Conservation (phyloP, 1,140 invertebrate species). For the Drosophila fuyamai region DNA sequence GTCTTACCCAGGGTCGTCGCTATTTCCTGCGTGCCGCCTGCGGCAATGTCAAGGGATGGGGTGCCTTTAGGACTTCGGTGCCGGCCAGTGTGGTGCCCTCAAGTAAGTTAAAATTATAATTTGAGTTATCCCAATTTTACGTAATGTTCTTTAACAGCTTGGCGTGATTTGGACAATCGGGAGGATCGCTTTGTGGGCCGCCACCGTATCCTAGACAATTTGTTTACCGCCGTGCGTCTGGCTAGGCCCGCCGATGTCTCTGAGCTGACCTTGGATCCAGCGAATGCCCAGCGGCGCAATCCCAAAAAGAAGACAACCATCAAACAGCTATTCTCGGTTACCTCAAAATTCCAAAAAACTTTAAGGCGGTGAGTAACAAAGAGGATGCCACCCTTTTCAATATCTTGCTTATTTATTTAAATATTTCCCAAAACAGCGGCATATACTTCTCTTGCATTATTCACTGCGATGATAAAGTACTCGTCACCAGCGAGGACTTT, state of each 20-base stretch:
- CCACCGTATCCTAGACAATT: conserved; percentile 89
- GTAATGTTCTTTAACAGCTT: conserved; percentile 86
- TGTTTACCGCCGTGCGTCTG: conserved; percentile 90
- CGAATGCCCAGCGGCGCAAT: conserved; percentile 87
- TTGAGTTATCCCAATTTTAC: not conserved
- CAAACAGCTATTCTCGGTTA: conserved; percentile 96
- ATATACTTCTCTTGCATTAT: conserved; percentile 96
- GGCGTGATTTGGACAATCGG: conserved; percentile 91
- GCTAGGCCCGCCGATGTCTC: conserved; percentile 88
- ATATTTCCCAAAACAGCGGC: conserved; percentile 86
- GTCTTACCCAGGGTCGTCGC: conserved; percentile 91
- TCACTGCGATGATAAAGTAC: conserved; percentile 96
- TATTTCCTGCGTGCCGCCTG: conserved; percentile 95
- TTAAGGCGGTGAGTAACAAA: conserved; percentile 88
- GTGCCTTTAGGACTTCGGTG: conserved; percentile 89
- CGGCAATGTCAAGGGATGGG: conserved; percentile 96
- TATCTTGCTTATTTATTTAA: not conserved
- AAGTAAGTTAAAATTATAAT: conserved; percentile 88
- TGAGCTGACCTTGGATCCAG: conserved; percentile 86
- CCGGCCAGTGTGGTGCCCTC: conserved; percentile 94
- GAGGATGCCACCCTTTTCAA: not conserved
- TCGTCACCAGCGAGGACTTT: conserved; percentile 98
- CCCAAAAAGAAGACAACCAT: conserved; percentile 95
- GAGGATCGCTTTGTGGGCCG: conserved; percentile 88
- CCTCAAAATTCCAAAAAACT: conserved; percentile 97